A percentile compares a stretch with the other conserved stretches of the same genome.
phyloP scores from a whole-genome alignment of 2,888 invertebrate species.

The Lepidocyrtoides sp. region DNA sequence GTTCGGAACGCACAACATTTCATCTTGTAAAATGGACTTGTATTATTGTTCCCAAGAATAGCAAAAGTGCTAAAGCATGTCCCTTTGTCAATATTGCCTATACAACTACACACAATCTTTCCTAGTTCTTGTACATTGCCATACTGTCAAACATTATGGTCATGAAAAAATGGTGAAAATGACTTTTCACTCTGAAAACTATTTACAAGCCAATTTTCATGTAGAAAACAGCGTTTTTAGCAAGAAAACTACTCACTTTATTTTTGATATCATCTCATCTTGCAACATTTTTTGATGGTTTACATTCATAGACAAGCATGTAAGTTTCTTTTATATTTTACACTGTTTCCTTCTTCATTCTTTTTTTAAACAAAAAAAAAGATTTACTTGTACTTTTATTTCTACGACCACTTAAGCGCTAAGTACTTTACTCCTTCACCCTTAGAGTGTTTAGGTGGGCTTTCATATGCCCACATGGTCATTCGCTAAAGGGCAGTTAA shows the following conservation, averaged over 20 bases:
- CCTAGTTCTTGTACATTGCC: not conserved
- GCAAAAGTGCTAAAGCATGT: slow-evolving; percentile 13
- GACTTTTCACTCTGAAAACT: not conserved
- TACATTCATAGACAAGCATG: too few relatives aligned
- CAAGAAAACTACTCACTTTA: not conserved
- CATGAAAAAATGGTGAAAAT: slow-evolving; percentile 35
- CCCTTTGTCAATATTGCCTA: not conserved
- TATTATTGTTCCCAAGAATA: not conserved
- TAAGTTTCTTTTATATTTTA: not conserved
- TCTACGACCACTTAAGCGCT: slow-evolving; percentile 58
- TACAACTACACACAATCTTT: not conserved
- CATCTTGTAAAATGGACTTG: slow-evolving; percentile 12
- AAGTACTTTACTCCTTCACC: slow-evolving; percentile 60
- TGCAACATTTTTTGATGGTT: not conserved
- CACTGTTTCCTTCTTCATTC: not conserved
- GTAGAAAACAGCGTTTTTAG: not conserved
- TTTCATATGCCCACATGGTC: slow-evolving; percentile 8
- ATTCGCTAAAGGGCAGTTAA: slow-evolving; percentile 42
- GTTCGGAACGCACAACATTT: not conserved
- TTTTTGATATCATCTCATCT: not conserved
- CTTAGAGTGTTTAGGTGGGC: slow-evolving; percentile 50
- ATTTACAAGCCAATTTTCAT: not conserved
- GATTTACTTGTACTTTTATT: slow-evolving; percentile 41
- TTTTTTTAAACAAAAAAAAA: slow-evolving; percentile 1
- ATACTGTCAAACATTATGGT: slow-evolving; percentile 6